Percentiles rank a stretch among this genome's conserved stretches.
phyloP scores from a whole-genome alignment of 2,888 invertebrate genomes.

The Cybosia mesomella region DNA sequence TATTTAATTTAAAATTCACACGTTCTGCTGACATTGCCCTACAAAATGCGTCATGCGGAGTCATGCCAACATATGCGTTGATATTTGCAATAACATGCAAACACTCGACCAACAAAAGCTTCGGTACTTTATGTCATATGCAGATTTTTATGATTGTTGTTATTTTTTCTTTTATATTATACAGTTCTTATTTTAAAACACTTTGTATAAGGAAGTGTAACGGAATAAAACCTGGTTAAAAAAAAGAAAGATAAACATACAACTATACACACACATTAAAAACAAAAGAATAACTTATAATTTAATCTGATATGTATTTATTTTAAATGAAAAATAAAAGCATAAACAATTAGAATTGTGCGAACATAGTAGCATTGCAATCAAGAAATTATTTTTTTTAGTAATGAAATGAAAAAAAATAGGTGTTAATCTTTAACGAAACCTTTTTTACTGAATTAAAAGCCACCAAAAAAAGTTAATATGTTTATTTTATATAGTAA shows the following conservation, averaged over 20 bases:
- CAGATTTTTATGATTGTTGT: not conserved
- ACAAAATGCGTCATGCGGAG: slow-evolving; percentile 54
- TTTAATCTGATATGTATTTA: too few species aligned
- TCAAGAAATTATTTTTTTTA: too few species aligned
- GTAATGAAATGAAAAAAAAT: too few species aligned
- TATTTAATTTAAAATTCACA: slow-evolving; percentile 50
- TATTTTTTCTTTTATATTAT: not conserved
- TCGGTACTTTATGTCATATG: not conserved
- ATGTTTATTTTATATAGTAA: not conserved
- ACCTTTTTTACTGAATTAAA: too few species aligned
- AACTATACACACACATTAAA: too few species aligned
- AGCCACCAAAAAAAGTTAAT: not conserved
- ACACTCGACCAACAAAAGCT: slow-evolving; percentile 10
- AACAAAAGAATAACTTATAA: too few species aligned
- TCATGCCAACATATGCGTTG: slow-evolving; percentile 51
- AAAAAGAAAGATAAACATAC: too few species aligned
- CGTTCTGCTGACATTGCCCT: slow-evolving; percentile 62
- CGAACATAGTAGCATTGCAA: too few species aligned
- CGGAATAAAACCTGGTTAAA: too few species aligned
- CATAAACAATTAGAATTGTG: not conserved
- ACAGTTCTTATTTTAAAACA: not conserved
- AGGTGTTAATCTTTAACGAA: too few species aligned
- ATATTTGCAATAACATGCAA: slow-evolving; percentile 27
- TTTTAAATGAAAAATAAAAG: too few species aligned
- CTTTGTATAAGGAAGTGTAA: too few species aligned